A percentile compares a stretch with the other conserved stretches of the same genome.
Conservation (phyloP, 2,888 invertebrate species). For the Heliconius aoede region DNA sequence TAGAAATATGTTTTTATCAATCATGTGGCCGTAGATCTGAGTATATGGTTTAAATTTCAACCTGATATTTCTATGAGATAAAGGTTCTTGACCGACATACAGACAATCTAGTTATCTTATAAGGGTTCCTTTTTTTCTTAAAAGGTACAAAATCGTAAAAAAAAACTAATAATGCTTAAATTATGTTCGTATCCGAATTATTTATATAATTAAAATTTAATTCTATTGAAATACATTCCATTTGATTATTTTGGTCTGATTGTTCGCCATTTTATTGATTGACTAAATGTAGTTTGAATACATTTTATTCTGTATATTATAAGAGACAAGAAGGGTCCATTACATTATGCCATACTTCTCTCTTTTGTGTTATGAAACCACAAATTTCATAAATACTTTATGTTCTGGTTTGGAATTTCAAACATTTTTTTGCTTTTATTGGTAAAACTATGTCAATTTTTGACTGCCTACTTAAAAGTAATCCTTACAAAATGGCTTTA, state of each 20-base stretch:
- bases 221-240: conserved; percentile 15
- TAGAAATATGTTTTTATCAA: too few relatives aligned
- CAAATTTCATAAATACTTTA: neutral
- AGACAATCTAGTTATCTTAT: too few relatives aligned
- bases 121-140: too few relatives aligned
- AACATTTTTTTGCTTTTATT: neutral
- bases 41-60: too few relatives aligned
- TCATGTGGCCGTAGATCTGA: too few relatives aligned
- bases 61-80: too few relatives aligned
- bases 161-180: neutral
- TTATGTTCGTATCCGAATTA: conserved; percentile 2
- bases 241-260: conserved; percentile 11
- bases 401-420: neutral
- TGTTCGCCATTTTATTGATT: conserved; percentile 3
- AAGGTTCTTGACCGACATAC: too few relatives aligned
- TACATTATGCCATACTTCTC: conserved; percentile 9
- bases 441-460: conserved; percentile 32
- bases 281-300: conserved; percentile 1
- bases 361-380: neutral
- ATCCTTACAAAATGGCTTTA: conserved; percentile 11
- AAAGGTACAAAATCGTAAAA: too few relatives aligned
- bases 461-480: conserved; percentile 28
- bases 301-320: conserved; percentile 9
- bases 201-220: neutral
- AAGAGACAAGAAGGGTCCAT: conserved; percentile 20